phyloP scores from a whole-genome alignment of 2,113 vertebrate genomes.

The Seriola rivoliana region DNA sequence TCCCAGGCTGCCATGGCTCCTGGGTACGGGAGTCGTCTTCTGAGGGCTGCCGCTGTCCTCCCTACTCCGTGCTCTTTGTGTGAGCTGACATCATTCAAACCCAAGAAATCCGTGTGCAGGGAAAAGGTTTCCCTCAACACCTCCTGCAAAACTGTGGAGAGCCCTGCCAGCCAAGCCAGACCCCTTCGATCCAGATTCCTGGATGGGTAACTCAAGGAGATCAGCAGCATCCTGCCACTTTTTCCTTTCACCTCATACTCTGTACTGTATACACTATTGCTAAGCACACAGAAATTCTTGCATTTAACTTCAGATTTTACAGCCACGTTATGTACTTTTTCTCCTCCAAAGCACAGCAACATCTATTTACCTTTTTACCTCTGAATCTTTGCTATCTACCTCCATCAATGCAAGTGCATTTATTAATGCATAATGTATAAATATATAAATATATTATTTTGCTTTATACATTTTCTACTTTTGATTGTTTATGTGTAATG shows the following conservation, averaged over 20 bases:
- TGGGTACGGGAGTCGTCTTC: slow-evolving; percentile 86
- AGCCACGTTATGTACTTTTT: slow-evolving; percentile 56
- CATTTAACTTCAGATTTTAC: slow-evolving; percentile 56
- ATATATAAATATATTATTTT: slow-evolving; percentile 79
- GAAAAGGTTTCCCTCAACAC: slow-evolving; percentile 31
- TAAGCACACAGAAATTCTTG: slow-evolving; percentile 63
- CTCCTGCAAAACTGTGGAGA: slow-evolving; percentile 34
- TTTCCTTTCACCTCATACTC: slow-evolving; percentile 69
- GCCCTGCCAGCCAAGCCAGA: slow-evolving; percentile 57
- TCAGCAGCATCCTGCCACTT: slow-evolving; percentile 77
- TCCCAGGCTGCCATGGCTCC: slow-evolving; percentile 86
- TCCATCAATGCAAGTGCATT: slow-evolving; percentile 79
- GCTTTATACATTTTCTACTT: slow-evolving; percentile 80
- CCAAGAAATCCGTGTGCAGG: slow-evolving; percentile 32
- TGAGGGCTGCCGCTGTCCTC: slow-evolving; percentile 85
- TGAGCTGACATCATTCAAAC: slow-evolving; percentile 58
- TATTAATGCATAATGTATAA: slow-evolving; percentile 77
- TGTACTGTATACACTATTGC: slow-evolving; percentile 62
- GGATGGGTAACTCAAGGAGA: slow-evolving; percentile 72
- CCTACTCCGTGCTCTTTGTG: slow-evolving; percentile 86
- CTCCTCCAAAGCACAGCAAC: slow-evolving; percentile 76
- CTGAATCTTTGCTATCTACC: slow-evolving; percentile 84
- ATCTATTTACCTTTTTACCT: slow-evolving; percentile 75
- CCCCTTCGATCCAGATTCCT: slow-evolving; percentile 43
- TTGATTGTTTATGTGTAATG: slow-evolving; percentile 67